Base-by-base conservation (phyloP, 2,113 vertebrate species). In the Myxocyprinus asiaticus region DNA sequence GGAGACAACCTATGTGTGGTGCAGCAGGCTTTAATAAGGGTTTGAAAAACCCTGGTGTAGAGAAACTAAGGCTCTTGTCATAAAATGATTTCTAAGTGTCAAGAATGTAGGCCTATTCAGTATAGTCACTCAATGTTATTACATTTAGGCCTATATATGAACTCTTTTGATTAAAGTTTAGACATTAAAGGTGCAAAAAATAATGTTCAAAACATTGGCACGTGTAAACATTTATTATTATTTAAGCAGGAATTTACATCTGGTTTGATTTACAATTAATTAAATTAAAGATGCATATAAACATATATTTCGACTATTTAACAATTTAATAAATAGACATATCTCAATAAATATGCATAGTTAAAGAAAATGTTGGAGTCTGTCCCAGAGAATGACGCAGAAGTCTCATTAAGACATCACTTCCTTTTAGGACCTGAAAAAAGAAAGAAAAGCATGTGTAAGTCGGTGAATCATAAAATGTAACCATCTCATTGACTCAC, bases 191-290 rank as follows among this genome's bases (percentile, higher is more conserved):
- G 6, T 58, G 8, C 15, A 72, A 9, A 5, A 15, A 55, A 77
- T 2, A 45, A 17, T 4, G 12, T 12, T 22, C 9, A 53, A 72
- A 77, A 33, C 22, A 33, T 1, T 33, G 67, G 15, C 48, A 76
- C 9, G 17, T 88, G 86, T 86, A 91, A 91, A 90, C 82, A 90
- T 93, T 91, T 93, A 92, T 91, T 93, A 61, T 87, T 14, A 33
- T 71, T 66, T 55, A 48, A 67, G 45, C 69, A 42, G n/a, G 7
- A 12, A 64, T 70, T 14, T 83, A 73, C 47, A 33, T 33, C 22
- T 33, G 22, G 22, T 33, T 33, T 33, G 22, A 33, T 33, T 33
- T 48, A 7, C 82, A 81, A 81, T 79, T 12, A 12, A 78, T 73
- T 73, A 2, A 80, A 67, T 55, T 55, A 77, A 67, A 64, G 50